These are phyloP conservation scores for Drosophila novamexicana DNA, from an alignment of 1,140 invertebrate genomes.

Conservation along the genomic window DNA sequence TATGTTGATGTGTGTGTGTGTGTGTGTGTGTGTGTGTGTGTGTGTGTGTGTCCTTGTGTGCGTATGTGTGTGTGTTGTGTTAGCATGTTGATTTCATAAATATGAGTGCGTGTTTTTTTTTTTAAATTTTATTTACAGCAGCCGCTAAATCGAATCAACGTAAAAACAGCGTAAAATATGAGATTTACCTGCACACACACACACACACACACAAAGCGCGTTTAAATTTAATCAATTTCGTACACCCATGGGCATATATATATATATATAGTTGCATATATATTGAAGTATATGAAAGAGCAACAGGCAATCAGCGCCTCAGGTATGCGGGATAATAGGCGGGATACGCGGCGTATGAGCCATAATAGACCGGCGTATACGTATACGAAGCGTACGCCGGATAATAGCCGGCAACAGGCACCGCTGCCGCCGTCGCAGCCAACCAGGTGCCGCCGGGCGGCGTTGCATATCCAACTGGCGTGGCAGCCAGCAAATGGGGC, in stretches of 20 bases:
- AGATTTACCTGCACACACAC: constrained; percentile 40
- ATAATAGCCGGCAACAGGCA: constrained; percentile 52
- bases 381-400: constrained; percentile 73
- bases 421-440: constrained; percentile 16
- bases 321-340: constrained; percentile 59
- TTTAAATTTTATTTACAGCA: constrained; percentile 41
- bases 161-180: constrained; percentile 50
- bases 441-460: constrained; percentile 49
- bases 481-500: constrained; percentile 61
- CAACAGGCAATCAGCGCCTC: constrained; percentile 60
- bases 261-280: not conserved
- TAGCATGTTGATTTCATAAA: constrained; percentile 68
- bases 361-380: constrained; percentile 70
- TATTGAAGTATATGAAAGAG: constrained; percentile 2
- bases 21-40: constrained; percentile 8
- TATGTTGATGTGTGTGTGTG: constrained; percentile 34
- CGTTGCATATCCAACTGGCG: constrained; percentile 67
- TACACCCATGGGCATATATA: constrained; percentile 1
- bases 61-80: constrained; percentile 15
- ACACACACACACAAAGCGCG: not conserved
- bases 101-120: constrained; percentile 6
- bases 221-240: constrained; percentile 44
- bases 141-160: constrained; percentile 57
- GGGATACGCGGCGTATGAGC: constrained; percentile 72
- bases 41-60: constrained; percentile 15